phyloP scores from a whole-genome alignment of 2,797 vertebrate species.

The Hyperoplus immaculatus region DNA sequence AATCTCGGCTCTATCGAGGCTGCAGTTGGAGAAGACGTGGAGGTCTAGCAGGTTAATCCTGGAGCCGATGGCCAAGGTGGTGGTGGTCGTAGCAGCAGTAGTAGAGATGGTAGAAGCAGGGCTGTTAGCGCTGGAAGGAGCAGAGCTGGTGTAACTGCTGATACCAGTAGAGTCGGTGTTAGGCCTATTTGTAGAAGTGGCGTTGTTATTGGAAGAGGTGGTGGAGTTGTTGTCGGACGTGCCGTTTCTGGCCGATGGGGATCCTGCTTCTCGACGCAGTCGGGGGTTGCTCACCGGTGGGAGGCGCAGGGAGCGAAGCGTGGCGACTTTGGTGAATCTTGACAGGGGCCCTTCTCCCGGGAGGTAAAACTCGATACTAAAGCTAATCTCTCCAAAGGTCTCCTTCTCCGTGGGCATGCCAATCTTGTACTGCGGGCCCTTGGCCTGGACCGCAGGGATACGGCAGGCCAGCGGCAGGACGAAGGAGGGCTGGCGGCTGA shows the following conservation, averaged over 20 bases:
- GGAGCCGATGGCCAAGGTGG: neutral
- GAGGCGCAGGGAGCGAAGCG: neutral
- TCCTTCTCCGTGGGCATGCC: constrained; percentile 53
- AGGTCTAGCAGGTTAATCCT: constrained; percentile 67
- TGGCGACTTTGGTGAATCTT: constrained; percentile 23
- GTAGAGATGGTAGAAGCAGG: neutral
- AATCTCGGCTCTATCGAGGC: constrained; percentile 57
- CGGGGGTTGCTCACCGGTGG: neutral
- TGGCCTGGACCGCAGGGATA: constrained; percentile 48
- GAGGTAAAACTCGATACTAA: constrained; percentile 64
- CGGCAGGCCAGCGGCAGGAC: constrained; percentile 81
- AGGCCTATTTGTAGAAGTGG: neutral
- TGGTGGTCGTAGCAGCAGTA: too few relatives aligned
- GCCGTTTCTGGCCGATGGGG: too few relatives aligned
- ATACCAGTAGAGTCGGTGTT: neutral
- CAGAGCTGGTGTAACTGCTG: neutral
- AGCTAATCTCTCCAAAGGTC: constrained; percentile 56
- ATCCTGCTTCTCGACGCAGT: constrained; percentile 10
- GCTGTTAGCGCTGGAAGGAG: neutral
- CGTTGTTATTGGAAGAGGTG: neutral
- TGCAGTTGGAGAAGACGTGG: constrained; percentile 72
- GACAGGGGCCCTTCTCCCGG: constrained; percentile 71
- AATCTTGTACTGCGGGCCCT: constrained; percentile 30
- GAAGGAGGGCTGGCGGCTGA: constrained; percentile 72
- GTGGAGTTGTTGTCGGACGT: neutral